Evolutionary conservation across 2,888 invertebrate genomes (phyloP), one percentile per base, ranked within the genome.

Genomic region (Ennomos quercinarius): DNA sequence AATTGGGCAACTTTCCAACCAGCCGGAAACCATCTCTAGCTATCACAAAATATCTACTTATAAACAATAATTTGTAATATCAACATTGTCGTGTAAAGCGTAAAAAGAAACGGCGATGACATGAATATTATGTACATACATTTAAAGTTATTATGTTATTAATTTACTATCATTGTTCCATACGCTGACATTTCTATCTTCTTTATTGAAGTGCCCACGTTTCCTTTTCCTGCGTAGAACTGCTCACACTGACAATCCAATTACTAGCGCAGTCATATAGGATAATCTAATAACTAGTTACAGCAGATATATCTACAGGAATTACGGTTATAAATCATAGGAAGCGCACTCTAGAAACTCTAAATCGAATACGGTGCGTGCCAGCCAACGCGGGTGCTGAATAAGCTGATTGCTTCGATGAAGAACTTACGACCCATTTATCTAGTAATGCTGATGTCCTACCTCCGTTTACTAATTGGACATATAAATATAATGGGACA

Each of bases 1-100:
- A 77, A 82, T 81, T 81, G 83, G 87, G 87, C 87, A 86, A 67
- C 66, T 70, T 57, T 80, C 87, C 87, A 87, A 86, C 39, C 64
- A 55, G 64, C 64, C 67, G 76, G 74, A 79, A 82, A 80, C 74
- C 67, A 70, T 71, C 70, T 63, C 45, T 73, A 72, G 71, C 71
- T 75, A 77, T 76, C 73, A 70, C 61, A 63, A 71, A 66, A 68
- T 66, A 44, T 61, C 44, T 66, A 49, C 57, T 42, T 49, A 57
- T 54, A 11, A 47, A 50, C 54, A 42, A n/a, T n/a, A 17, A 37
- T 44, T 48, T 49, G 55, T 40, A 51, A 39, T 17, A 48, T 36
- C 41, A 9, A 27, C 42, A 34, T 0, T 41, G 27, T 10, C 40
- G 35, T 17, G 11, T 27, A 27, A 27, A 27, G 27, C 27, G 10